Evolutionary conservation across 2,888 invertebrate genomes (phyloP), one percentile per base, ranked within the genome.

Genomic region (Apamea anceps): DNA sequence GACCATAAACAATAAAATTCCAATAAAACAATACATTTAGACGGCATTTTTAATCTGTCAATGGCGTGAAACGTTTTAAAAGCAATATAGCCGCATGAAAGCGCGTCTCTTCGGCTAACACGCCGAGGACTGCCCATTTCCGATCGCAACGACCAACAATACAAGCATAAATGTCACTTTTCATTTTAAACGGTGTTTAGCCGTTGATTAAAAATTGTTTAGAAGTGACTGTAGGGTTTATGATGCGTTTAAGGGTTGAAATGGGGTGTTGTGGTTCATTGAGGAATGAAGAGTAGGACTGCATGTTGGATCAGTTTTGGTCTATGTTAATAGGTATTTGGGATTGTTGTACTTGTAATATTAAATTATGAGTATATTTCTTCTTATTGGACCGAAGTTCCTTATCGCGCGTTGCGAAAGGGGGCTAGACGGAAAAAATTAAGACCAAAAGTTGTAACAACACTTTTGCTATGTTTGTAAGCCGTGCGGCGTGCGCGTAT

Each of bases 81-180:
- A 37, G 80, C 88, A 89, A 90, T 89, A 90, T 86, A 75, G 80
- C 84, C 54, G 77, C 84, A 72, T 84, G 80, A 83, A 82, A 73
- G 85, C 75, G 62, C 57, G 75, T 84, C 85, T 81, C 82, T 67
- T 57, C 62, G 42, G 72, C 78, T 65, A 79, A 73, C 88, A 63
- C 79, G 80, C 79, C 48, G 84, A 76, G 72, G 80, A 81, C 89
- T 80, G 79, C 65, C 79, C 84, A 81, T 86, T 91, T 91, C 90
- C 91, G 89, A 87, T 83, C 85, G 18, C 73, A 80, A 72, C 89
- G 82, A 70, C 72, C 83, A 70, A 86, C 86, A 90, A 87, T 85
- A 76, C 72, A n/a, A n/a, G 54, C 83, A 80, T 82, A 78, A 83
- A 73, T 79, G 82, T 70, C 79, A 87, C 71, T 83, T 87, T 84